Evolutionary conservation across 1,140 invertebrate genomes (phyloP), one percentile per base, ranked within the genome.

Genomic region (Acromyrmex heyeri): DNA sequence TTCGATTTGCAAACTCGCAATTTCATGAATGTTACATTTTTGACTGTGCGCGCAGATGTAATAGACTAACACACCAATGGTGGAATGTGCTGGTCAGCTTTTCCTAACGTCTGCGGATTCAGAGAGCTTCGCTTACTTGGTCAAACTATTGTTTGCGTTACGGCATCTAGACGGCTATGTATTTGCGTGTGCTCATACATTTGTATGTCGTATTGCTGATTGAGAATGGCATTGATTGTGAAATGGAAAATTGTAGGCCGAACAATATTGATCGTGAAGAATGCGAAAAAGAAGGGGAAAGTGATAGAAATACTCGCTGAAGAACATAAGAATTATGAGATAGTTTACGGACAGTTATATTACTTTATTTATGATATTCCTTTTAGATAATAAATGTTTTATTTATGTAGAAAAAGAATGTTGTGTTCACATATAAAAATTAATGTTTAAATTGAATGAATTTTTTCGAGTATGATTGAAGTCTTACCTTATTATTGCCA

Each of bases 61-160:
- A 85, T 92, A 93, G 85, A 89, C 85, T 78, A 93, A 92, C 38
- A 73, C 77, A 64, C 75, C 79, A 38, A 72, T 73, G 72, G 65
- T 89, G 88, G 91, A 93, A 93, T 92, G 92, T 78, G 87, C 90
- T 85, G 90, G 90, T 91, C 92, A 91, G 86, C 91, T 78, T 82
- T 86, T 78, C 85, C 75, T 24, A 38, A 78, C 67, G 59, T 87
- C 70, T 64, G 44, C 57, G 44, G 61, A 88, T 78, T 90, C 85
- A 67, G 27, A 87, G 38, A 64, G 24, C 61, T 61, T 24, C 27
- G 57, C 59, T 27, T 82, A n/a, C 64, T 34, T 73, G 53, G 70
- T 57, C 27, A 57, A 73, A 73, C 30, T 75, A 55, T 57, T 50
- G 34, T 30, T 27, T n/a, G n/a, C n/a, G 53, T 14, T 57, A 27